Base-by-base conservation (phyloP, 2,113 vertebrate genomes). In the Onychostoma macrolepis region DNA sequence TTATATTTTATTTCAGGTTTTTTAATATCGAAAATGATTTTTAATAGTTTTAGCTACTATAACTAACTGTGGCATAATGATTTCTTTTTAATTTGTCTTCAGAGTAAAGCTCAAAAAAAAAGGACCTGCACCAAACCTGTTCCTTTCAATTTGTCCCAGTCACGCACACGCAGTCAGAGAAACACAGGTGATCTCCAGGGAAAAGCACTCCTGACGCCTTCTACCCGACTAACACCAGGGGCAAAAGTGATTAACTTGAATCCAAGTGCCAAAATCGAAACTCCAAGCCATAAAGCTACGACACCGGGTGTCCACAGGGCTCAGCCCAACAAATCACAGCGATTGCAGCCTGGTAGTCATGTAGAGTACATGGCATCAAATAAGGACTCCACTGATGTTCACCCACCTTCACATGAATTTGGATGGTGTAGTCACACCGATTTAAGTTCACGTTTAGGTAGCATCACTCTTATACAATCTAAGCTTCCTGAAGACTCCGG, bases 51-150 rank as follows among this genome's bases (percentile, higher is more conserved):
- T 15, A 28, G 28, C 33, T 61, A 9, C 24, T n/a, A 48, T 13
- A 48, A 48, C 45, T 13, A 48, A 48, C 45, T 48, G 12, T 48
- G 12, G 45, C 3, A 4, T 69, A 36, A 36, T 21, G 11, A 76
- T 82, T 56, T 15, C 19, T 41, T 11, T 50, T 11, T 4, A 4
- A 30, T 71, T 76, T 84, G 4, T 72, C 21, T 78, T 0, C 71
- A 96, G 95, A 91, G 91, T 17, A 95, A 95, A 92, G 83, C 90
- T 12, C 93, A 72, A 56, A 94, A 90, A 80, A 94, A 91, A 90
- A 95, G 92, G 90, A 89, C 90, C 2, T 91, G 89, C 80, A 94
- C 94, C 81, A 91, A 95, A 80, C 92, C 92, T 10, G 84, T 93
- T 30, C 94, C 94, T 71, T 96, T 96, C 89, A 95, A 91, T 58